Evolutionary conservation across 2,888 invertebrate genomes (phyloP), one percentile per base, ranked within the genome.

Genomic region (Theretra japonica): DNA sequence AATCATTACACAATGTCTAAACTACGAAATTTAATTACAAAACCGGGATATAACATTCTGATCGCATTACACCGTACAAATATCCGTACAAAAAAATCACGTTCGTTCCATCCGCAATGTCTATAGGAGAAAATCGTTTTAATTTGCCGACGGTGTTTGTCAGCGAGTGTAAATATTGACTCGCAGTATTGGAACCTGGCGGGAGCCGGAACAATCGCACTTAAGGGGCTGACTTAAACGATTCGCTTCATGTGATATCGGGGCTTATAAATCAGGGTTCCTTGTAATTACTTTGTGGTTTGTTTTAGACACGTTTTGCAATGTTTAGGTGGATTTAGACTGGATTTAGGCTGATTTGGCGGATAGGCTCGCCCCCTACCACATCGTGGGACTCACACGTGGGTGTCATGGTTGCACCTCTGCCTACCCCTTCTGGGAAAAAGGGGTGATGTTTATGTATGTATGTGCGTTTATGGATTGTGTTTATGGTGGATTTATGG

Each of bases 91-190:
- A 28, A 53, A 77, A 77, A 76, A 76, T 77, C 76, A 76, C 78
- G 79, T 79, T 79, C 74, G 73, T 76, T 76, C 77, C 73, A 59
- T 50, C 69, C 62, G 50, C 71, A 58, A 60, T 72, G 53, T n/a
- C 75, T 73, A 73, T 75, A 57, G 73, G 33, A 56, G 65, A 41
- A 83, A 87, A 88, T 83, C 85, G 85, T 83, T 89, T 90, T 89
- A 89, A 89, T 89, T 89, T 85, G 78, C 82, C 80, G 77, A 73
- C 79, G 77, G 83, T 86, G 80, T 88, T 90, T 87, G 84, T 84
- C 75, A 78, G 79, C 82, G 83, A 82, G 83, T 74, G 80, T 86
- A 88, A 90, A 90, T 87, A 90, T 90, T 90, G 87, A 84, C 84
- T 75, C 73, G 79, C 80, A 79, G 82, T 82, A 86, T 88, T 83